Conservation (phyloP, 2,797 vertebrate species). For the Hydrolagus colliei region DNA sequence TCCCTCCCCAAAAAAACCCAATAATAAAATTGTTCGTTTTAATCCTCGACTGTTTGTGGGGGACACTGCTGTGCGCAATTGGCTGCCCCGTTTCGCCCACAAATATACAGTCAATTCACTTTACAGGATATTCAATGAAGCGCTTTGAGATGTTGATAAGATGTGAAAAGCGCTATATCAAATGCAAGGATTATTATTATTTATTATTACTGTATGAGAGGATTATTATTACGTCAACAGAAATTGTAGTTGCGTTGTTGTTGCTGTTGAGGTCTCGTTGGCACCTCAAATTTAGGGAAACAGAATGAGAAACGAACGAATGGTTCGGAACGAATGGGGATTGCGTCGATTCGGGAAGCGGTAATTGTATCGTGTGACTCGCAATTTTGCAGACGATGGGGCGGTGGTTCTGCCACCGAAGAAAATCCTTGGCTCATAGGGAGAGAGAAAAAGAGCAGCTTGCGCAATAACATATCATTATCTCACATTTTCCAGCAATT, state of each 20-base stretch:
- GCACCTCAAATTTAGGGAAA: neutral
- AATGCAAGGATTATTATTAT: no score
- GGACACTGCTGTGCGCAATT: no score
- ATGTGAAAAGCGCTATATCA: no score
- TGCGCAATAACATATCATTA: constrained; percentile 48
- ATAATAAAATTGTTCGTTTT: no score
- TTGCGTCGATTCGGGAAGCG: neutral
- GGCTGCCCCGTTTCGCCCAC: no score
- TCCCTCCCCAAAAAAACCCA: no score
- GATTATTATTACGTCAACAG: neutral
- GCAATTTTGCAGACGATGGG: neutral
- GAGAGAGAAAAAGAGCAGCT: constrained; percentile 38
- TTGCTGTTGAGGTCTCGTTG: no score
- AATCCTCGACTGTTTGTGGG: no score
- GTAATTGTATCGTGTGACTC: neutral
- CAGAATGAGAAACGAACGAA: neutral
- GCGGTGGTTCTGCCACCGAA: neutral
- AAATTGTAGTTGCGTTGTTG: neutral
- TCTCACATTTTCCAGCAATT: constrained; percentile 43
- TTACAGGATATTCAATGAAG: no score
- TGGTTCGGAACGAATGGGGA: neutral
- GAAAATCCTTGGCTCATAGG: constrained; percentile 35
- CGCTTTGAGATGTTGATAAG: no score
- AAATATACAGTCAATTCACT: no score
- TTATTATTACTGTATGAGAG: no score